These are phyloP conservation scores for Panagrolaimus sp. DNA, from an alignment of 1,140 invertebrate genomes.

Conservation along the genomic window DNA sequence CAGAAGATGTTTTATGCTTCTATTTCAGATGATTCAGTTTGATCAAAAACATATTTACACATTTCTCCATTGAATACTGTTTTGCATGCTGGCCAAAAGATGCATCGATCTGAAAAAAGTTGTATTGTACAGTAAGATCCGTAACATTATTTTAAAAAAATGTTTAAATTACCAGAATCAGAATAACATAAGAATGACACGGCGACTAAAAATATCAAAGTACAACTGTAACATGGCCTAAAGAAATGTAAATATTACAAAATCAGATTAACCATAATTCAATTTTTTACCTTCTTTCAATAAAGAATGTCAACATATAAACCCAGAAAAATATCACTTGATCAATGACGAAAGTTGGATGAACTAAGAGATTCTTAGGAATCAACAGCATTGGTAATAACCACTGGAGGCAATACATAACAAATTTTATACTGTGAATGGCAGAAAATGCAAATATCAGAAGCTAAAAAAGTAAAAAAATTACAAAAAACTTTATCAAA, in stretches of 20 bases:
- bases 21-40: background rate
- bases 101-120: conserved; percentile 85
- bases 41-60: conserved; percentile 26
- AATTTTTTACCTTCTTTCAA: conserved; percentile 69
- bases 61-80: conserved; percentile 26
- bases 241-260: conserved; percentile 67
- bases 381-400: conserved; percentile 89
- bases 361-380: conserved; percentile 74
- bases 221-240: conserved; percentile 93
- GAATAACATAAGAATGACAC: conserved; percentile 89
- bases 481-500: background rate
- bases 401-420: conserved; percentile 99
- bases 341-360: conserved; percentile 22
- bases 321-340: conserved; percentile 20
- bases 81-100: conserved; percentile 70
- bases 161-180: too few relatives aligned
- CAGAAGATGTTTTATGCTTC: background rate
- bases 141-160: too few relatives aligned
- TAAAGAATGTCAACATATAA: conserved; percentile 69
- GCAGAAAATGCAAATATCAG: background rate
- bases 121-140: too few relatives aligned
- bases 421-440: too few relatives aligned
- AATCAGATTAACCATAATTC: background rate
- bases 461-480: background rate
- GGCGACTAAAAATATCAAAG: conserved; percentile 79